Conservation (phyloP, 2,888 invertebrate genomes). For the Coenonympha arcania region DNA sequence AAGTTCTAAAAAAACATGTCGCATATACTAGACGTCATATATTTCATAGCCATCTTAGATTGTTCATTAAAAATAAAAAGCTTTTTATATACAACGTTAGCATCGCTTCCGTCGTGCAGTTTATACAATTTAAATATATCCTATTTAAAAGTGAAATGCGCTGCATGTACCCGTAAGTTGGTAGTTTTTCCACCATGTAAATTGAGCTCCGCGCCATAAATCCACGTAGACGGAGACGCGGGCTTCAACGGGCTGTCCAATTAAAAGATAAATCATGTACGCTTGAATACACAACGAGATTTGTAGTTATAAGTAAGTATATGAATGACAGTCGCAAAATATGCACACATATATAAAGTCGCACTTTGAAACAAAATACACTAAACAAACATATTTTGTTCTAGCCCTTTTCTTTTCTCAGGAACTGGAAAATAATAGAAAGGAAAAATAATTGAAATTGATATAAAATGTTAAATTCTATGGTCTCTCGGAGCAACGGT, state of each 20-base stretch:
- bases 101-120: conserved; percentile 7
- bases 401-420: no score
- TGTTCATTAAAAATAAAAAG: conserved; percentile 14
- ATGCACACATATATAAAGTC: not conserved
- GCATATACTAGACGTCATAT: conserved; percentile 1
- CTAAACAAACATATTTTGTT: no score
- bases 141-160: conserved; percentile 22
- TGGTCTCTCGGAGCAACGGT: no score
- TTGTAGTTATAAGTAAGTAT: not conserved
- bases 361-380: not conserved
- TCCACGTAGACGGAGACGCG: conserved; percentile 15
- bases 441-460: no score
- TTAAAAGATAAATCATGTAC: conserved; percentile 12
- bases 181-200: conserved; percentile 23
- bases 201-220: conserved; percentile 22
- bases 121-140: conserved; percentile 20
- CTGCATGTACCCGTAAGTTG: conserved; percentile 15
- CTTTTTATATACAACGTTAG: conserved; percentile 13
- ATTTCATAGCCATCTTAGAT: conserved; percentile 1
- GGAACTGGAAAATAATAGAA: no score
- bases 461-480: no score
- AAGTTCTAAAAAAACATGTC: not conserved
- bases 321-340: not conserved
- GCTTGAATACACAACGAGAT: not conserved
- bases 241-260: conserved; percentile 17